Base-by-base conservation (phyloP, 2,888 invertebrate genomes). In the Strigamia crassipes region DNA sequence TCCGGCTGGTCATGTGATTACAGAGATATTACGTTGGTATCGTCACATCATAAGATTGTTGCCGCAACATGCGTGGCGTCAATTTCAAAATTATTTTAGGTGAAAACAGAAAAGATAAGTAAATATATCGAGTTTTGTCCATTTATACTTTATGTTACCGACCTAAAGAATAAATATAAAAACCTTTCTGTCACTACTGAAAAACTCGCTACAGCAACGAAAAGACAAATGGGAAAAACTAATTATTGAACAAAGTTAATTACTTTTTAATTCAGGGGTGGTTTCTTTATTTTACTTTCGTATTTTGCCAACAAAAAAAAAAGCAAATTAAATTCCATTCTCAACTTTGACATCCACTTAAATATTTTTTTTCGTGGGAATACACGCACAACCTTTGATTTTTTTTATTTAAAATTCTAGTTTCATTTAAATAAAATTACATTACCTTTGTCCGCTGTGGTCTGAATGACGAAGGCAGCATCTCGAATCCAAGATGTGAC, bases 401-500 rank as follows among this genome's bases (percentile, higher is more conserved):
- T 46, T 46, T 46, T n/a, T n/a, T 46, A 13, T n/a, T n/a, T 46
- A 13, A 46, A 46, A 46, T 13, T 5, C 46, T 38, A 10, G 38
- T 51, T 51, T 51, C 51, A 51, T 21, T 78, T 78, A n/a, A 15
- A 38, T 10, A 38, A 38, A 78, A 38, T 12, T 21, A 42, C 12
- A n/a, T 41, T 78, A 81, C 81, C 81, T 81, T 81, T 81, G 42
- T 81, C 81, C 31, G 81, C 81, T 41, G 81, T 81, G 31, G 81
- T 81, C 66, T 81, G 81, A 66, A 81, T 81, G 66, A 81, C 81
- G 42, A 81, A 81, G 34, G 81, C 81, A 61, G 81, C 81, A 66
- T 81, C 81, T 66, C 81, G 61, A 34, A 81, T 81, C 89, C 89
- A 89, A 13, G 86, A 84, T 5, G 86, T 86, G 12, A 85, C 84